Percentiles rank a stretch among this genome's conserved stretches.
phyloP scores from a whole-genome alignment of 2,888 invertebrate genomes.

The Cheilosia urbana region DNA sequence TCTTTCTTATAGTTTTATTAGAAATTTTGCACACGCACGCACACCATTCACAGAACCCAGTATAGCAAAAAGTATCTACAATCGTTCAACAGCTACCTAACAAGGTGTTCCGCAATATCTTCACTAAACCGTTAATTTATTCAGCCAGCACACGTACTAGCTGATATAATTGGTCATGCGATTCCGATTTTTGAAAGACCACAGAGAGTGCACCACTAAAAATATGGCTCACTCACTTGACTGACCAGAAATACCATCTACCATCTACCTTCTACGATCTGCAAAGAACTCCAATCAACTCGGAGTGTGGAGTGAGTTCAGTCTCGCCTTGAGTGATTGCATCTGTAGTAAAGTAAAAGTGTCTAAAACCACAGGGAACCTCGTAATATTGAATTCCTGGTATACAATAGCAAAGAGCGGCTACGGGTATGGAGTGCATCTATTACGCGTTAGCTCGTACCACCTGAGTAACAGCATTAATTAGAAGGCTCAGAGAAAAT shows the following conservation, averaged over 20 bases:
- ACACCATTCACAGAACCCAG: slow-evolving; percentile 35
- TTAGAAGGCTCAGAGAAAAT: slow-evolving; percentile 38
- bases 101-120: slow-evolving; percentile 73
- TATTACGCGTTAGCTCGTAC: slow-evolving; percentile 10
- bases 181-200: slow-evolving; percentile 47
- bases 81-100: slow-evolving; percentile 60
- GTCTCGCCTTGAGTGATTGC: slow-evolving; percentile 36
- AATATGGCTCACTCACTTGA: slow-evolving; percentile 47
- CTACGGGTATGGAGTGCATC: background rate
- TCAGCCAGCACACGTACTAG: slow-evolving; percentile 43
- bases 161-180: slow-evolving; percentile 67
- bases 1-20: slow-evolving; percentile 9
- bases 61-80: slow-evolving; percentile 20
- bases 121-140: slow-evolving; percentile 68
- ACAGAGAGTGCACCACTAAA: slow-evolving; percentile 4
- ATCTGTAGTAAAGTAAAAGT: slow-evolving; percentile 44
- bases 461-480: slow-evolving; percentile 32
- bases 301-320: background rate
- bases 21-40: slow-evolving; percentile 59
- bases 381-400: slow-evolving; percentile 32
- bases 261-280: background rate
- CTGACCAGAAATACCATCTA: slow-evolving; percentile 1
- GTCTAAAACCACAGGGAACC: slow-evolving; percentile 32
- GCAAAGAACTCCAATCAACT: slow-evolving; percentile 7
- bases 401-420: background rate